Percentiles rank a stretch among this genome's conserved stretches.
Evolutionary conservation across 2,888 invertebrate species (phyloP).

Genomic region (Tetragnatha montana): DNA sequence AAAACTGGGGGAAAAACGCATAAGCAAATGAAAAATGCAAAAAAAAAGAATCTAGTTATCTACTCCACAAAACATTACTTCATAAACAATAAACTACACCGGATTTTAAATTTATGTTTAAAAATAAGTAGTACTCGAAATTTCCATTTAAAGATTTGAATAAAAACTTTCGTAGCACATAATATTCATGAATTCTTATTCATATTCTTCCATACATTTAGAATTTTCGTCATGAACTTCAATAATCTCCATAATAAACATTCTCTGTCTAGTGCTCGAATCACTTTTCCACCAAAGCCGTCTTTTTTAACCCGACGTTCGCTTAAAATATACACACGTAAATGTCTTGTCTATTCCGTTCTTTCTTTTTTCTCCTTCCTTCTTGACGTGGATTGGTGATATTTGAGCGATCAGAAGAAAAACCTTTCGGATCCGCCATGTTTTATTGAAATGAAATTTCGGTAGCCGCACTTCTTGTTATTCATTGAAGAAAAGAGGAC

Average conservation of each 20-base stretch:
- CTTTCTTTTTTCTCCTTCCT: slow-evolving; percentile 3
- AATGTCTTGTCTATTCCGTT: slow-evolving; percentile 10
- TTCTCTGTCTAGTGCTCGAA: not conserved
- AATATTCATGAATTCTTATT: not conserved
- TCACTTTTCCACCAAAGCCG: not conserved
- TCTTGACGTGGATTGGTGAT: slow-evolving; percentile 33
- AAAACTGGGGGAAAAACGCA: too few relatives aligned
- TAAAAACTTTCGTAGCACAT: too few relatives aligned
- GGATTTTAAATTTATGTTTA: too few relatives aligned
- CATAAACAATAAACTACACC: too few relatives aligned
- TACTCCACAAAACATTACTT: too few relatives aligned
- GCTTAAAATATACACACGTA: slow-evolving; percentile 27
- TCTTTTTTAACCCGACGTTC: not conserved
- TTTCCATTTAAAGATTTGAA: too few relatives aligned
- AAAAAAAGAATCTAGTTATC: too few relatives aligned
- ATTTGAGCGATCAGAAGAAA: slow-evolving; percentile 31
- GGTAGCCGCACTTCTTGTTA: slow-evolving; percentile 24
- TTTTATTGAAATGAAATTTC: slow-evolving; percentile 56
- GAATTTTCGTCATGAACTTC: not conserved
- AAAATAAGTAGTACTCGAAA: too few relatives aligned
- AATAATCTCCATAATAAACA: not conserved
- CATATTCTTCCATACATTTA: not conserved
- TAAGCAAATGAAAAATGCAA: too few relatives aligned
- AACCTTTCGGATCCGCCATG: slow-evolving; percentile 21
- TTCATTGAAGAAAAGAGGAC: slow-evolving; percentile 19